Percentiles rank a stretch among this genome's conserved stretches.
These are phyloP conservation scores for Sterna hirundo DNA, from an alignment of 2,113 vertebrate species.

Conservation along the genomic window DNA sequence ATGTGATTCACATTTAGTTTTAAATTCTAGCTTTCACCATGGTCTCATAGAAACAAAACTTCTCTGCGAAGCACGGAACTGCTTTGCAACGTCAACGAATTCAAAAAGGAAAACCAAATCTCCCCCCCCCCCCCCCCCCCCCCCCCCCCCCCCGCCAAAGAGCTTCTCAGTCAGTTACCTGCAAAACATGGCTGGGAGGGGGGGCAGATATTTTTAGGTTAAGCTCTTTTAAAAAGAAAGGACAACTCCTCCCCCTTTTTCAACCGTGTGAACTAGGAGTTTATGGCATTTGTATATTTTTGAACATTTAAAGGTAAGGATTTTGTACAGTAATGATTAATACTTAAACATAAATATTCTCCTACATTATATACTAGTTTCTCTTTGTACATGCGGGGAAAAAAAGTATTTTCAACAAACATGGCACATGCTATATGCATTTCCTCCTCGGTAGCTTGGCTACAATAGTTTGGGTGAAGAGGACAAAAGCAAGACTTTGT, in stretches of 20 bases:
- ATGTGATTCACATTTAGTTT: slow-evolving; percentile 67
- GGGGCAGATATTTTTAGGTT: slow-evolving; percentile 38
- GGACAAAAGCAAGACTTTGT: slow-evolving; percentile 43
- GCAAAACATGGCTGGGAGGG: slow-evolving; percentile 9
- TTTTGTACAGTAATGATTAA: slow-evolving; percentile 81
- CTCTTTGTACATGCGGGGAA: slow-evolving; percentile 75
- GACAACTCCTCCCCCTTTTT: slow-evolving; percentile 37
- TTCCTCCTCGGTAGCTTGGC: slow-evolving; percentile 63
- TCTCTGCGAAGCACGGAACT: slow-evolving; percentile 64
- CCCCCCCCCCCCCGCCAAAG: neutral
- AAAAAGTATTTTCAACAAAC: slow-evolving; percentile 75
- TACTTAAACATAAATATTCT: slow-evolving; percentile 80
- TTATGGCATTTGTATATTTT: slow-evolving; percentile 74
- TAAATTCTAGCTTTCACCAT: slow-evolving; percentile 67
- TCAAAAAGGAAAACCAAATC: slow-evolving; percentile 25
- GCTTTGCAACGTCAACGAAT: slow-evolving; percentile 61
- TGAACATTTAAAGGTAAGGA: slow-evolving; percentile 75
- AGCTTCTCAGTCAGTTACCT: slow-evolving; percentile 44
- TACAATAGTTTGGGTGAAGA: slow-evolving; percentile 51
- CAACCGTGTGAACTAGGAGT: slow-evolving; percentile 68
- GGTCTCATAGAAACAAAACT: slow-evolving; percentile 68
- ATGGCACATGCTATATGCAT: slow-evolving; percentile 75
- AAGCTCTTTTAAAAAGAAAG: slow-evolving; percentile 69
- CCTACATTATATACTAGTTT: slow-evolving; percentile 77
- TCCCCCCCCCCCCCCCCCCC: neutral